Evolutionary conservation across 2,797 vertebrate genomes (phyloP).

Genomic region (Pterois miles): DNA sequence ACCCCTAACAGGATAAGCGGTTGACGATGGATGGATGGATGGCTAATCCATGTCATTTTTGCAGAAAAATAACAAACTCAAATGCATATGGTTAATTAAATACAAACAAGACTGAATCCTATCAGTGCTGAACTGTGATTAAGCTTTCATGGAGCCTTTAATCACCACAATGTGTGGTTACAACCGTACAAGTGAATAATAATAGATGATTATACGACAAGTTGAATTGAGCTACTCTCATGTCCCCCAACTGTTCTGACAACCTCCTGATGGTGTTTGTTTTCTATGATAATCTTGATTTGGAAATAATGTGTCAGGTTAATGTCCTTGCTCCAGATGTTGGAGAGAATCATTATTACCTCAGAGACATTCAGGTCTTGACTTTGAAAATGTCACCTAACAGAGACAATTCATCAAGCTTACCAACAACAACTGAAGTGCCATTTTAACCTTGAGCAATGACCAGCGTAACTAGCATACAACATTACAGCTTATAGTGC

Average conservation of each 20-base stretch:
- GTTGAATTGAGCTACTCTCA: not conserved
- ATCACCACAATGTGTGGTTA: not conserved
- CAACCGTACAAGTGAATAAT: not conserved
- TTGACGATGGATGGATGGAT: too few species aligned
- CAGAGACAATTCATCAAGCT: slow-evolving; percentile 39
- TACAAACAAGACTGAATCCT: not conserved
- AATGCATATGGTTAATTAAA: not conserved
- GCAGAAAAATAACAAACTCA: not conserved
- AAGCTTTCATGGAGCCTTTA: not conserved
- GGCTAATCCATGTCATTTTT: not conserved
- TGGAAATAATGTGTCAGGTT: slow-evolving; percentile 2
- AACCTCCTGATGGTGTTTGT: not conserved
- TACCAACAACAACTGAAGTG: slow-evolving; percentile 3
- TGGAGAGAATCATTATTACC: slow-evolving; percentile 37
- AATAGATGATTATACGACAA: not conserved
- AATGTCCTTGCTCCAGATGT: slow-evolving; percentile 29
- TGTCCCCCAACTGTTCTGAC: not conserved
- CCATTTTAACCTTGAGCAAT: slow-evolving; percentile 36
- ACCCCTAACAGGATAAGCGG: too few species aligned
- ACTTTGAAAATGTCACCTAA: slow-evolving; percentile 42
- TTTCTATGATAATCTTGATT: not conserved
- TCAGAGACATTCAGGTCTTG: slow-evolving; percentile 33
- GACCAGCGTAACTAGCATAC: not conserved
- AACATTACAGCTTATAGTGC: not conserved
- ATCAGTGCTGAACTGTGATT: not conserved